Evolutionary conservation across 2,888 invertebrate genomes (phyloP).

Genomic region (Zhuqinia jingwanae): DNA sequence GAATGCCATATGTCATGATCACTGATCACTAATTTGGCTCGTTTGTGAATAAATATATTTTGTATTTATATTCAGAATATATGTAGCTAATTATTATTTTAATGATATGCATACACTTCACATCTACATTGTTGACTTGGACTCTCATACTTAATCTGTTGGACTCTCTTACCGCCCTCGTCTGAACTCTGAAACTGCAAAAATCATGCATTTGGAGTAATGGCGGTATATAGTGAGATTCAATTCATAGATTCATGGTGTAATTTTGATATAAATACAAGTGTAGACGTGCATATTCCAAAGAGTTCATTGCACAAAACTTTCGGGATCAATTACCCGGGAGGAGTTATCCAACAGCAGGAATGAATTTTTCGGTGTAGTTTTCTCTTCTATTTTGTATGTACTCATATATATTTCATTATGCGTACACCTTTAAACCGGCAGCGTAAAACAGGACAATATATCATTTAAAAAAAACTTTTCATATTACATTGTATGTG

Average conservation of each 20-base stretch:
- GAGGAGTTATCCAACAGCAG: slow-evolving; percentile 24
- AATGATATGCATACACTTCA: too few relatives aligned
- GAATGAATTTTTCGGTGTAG: slow-evolving; percentile 47
- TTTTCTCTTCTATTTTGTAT: slow-evolving; percentile 12
- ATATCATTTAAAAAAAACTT: neutral
- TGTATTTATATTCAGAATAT: too few relatives aligned
- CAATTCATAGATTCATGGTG: too few relatives aligned
- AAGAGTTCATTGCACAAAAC: slow-evolving; percentile 62
- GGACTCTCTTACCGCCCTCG: too few relatives aligned
- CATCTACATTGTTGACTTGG: too few relatives aligned
- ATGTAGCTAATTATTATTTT: too few relatives aligned
- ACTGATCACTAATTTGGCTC: slow-evolving; percentile 25
- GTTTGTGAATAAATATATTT: slow-evolving; percentile 33
- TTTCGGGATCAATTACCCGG: slow-evolving; percentile 64
- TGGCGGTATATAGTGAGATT: too few relatives aligned
- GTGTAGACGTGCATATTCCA: slow-evolving; percentile 16
- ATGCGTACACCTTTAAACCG: neutral
- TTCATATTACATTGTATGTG: neutral
- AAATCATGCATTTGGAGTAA: too few relatives aligned
- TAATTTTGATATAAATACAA: slow-evolving; percentile 50
- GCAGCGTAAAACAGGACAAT: too few relatives aligned
- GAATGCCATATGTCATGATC: neutral
- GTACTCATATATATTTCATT: neutral
- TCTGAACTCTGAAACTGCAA: too few relatives aligned
- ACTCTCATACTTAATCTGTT: too few relatives aligned